Evolutionary conservation across 2,797 vertebrate species (phyloP).

Genomic region (Harpagifer antarcticus): DNA sequence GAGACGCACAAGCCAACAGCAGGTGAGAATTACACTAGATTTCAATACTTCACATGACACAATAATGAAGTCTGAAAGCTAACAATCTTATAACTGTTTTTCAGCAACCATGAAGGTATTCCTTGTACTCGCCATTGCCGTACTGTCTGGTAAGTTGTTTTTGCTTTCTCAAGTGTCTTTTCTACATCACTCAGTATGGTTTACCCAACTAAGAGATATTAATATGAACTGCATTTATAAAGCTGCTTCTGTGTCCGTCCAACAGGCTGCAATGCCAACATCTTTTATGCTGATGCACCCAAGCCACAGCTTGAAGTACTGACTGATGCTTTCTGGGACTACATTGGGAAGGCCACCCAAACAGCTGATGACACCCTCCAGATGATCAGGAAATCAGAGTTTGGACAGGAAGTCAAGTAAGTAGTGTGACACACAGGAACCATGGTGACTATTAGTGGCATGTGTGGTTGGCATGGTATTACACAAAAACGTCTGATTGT

Average conservation of each 20-base stretch:
- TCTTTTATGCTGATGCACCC: constrained; percentile 83
- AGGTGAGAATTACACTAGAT: constrained; percentile 62
- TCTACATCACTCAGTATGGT: background rate
- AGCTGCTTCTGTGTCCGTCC: constrained; percentile 4
- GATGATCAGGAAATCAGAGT: constrained; percentile 83
- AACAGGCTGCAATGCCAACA: constrained; percentile 84
- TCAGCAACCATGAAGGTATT: constrained; percentile 80
- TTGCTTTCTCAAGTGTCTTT: background rate
- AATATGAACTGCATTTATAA: background rate
- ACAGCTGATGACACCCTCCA: constrained; percentile 84
- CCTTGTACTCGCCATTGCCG: constrained; percentile 69
- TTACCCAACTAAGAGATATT: background rate
- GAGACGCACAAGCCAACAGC: constrained; percentile 40
- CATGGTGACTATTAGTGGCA: background rate
- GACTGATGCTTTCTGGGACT: constrained; percentile 87
- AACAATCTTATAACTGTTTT: constrained; percentile 26
- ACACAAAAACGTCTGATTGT: constrained; percentile 1
- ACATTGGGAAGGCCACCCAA: constrained; percentile 81
- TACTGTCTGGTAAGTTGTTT: constrained; percentile 77
- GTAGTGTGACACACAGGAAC: constrained; percentile 40
- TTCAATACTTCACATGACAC: constrained; percentile 5
- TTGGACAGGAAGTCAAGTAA: constrained; percentile 87
- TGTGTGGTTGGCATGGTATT: background rate
- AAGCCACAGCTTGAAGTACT: constrained; percentile 84
- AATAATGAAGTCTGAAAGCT: background rate